Evolutionary conservation across 2,113 vertebrate species (phyloP), one percentile per base, ranked within the genome.

Genomic region (Burhinus bistriatus): DNA sequence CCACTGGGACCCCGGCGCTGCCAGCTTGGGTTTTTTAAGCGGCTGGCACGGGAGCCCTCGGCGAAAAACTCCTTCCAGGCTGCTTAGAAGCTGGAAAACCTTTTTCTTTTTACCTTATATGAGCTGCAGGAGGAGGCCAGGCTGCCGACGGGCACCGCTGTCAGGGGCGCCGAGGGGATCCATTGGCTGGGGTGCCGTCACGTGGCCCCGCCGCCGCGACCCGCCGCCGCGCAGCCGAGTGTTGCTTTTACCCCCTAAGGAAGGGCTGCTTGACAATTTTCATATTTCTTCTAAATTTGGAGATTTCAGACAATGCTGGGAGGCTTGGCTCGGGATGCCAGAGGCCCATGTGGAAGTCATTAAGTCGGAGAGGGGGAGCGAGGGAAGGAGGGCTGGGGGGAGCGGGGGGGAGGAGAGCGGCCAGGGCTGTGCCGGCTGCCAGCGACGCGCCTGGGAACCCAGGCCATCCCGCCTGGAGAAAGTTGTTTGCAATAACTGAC

Each of bases 271-370:
- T 99, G 98, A 98, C 98, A 98, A 99, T 99, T 99, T 99, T 99
- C 98, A 99, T 99, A 99, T 99, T 99, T 99, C 99, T 99, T 99
- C 99, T 99, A 99, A 99, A 99, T 99, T 99, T 99, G 99, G 99
- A 98, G 98, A 99, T 99, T 99, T 99, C 98, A 99, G 98, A 98
- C 98, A 98, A 98, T 98, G 98, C 98, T 96, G 97, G 97, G 97
- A 98, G 98, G 98, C 97, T 98, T 98, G 98, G 98, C 98, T 98
- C 77, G 83, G 95, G 90, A 98, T 95, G 97, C 98, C 98, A 96
- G 98, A 97, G 97, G 97, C 98, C 98, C 98, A 99, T 98, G 98
- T 99, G 99, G 98, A 99, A 99, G 98, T 98, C 98, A 99, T 99
- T 99, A 99, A 98, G 94, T 57, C 66, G 14, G 95, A 97, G 97